Evolutionary conservation across 2,888 invertebrate species (phyloP).

Genomic region (Synanthedon myopaeformis): DNA sequence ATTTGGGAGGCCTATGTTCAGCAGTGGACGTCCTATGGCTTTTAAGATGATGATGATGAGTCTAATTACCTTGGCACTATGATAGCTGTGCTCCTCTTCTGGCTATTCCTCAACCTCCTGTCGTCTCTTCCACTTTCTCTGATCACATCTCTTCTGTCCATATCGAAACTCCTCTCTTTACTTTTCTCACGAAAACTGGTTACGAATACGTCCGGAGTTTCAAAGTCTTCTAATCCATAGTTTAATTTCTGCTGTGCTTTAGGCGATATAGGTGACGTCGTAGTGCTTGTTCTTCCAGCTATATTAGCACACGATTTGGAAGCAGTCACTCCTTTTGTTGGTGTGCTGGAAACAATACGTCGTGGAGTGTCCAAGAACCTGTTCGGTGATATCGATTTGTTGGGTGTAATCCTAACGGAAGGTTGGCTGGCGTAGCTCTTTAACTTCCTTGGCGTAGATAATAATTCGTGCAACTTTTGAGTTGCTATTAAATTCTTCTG

Average conservation of each 20-base stretch:
- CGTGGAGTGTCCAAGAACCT: constrained; percentile 31
- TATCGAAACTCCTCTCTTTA: constrained; percentile 36
- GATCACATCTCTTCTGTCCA: constrained; percentile 37
- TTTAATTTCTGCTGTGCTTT: constrained; percentile 71
- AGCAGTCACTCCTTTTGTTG: constrained; percentile 49
- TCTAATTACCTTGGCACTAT: constrained; percentile 53
- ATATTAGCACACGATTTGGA: constrained; percentile 65
- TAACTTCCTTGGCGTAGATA: constrained; percentile 78
- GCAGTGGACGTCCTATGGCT: too few relatives aligned
- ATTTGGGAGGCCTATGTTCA: too few relatives aligned
- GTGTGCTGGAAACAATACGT: constrained; percentile 50
- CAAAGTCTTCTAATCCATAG: constrained; percentile 45
- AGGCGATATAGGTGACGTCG: constrained; percentile 53
- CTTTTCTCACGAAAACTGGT: constrained; percentile 51
- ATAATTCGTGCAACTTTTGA: constrained; percentile 79
- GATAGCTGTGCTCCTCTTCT: constrained; percentile 51
- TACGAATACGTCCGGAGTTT: constrained; percentile 51
- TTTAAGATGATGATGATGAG: neutral
- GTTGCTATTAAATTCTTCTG: constrained; percentile 77
- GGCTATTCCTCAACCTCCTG: constrained; percentile 27
- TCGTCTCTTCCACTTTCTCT: constrained; percentile 44
- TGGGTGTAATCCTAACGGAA: constrained; percentile 55
- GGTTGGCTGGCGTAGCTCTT: constrained; percentile 63
- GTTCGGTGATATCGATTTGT: constrained; percentile 34
- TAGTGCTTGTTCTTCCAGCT: constrained; percentile 23